A percentile compares a stretch with the other conserved stretches of the same genome.
These are phyloP conservation scores for Verasper variegatus DNA, from an alignment of 2,113 vertebrate species.

Conservation along the genomic window DNA sequence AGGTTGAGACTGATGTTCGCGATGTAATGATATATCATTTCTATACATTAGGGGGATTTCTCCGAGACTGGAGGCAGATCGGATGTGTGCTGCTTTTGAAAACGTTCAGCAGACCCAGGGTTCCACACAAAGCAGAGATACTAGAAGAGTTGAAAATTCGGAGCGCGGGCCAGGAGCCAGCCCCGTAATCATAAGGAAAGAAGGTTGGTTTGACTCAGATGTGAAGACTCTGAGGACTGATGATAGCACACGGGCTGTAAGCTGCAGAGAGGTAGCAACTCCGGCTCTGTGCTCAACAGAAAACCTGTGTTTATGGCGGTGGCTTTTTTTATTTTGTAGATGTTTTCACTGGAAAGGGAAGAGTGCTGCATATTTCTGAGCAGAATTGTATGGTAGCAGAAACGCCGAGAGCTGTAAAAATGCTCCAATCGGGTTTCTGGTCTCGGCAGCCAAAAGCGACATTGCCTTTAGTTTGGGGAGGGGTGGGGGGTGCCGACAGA, in stretches of 20 bases:
- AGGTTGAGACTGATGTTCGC: slow-evolving; percentile 38
- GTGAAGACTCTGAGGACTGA: slow-evolving; percentile 16
- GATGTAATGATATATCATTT: slow-evolving; percentile 50
- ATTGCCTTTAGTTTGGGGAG: neutral
- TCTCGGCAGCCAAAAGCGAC: slow-evolving; percentile 5
- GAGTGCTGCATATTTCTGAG: slow-evolving; percentile 15
- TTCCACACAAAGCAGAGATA: neutral
- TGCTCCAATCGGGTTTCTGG: slow-evolving; percentile 14
- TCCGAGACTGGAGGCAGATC: slow-evolving; percentile 32
- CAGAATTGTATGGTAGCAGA: slow-evolving; percentile 10
- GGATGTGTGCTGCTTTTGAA: slow-evolving; percentile 49
- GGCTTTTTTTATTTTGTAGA: slow-evolving; percentile 14
- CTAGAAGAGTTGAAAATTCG: slow-evolving; percentile 16
- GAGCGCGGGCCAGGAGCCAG: slow-evolving; percentile 13
- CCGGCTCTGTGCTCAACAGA: neutral
- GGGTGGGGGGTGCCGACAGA: neutral
- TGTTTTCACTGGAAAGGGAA: slow-evolving; percentile 40
- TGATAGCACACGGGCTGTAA: slow-evolving; percentile 31
- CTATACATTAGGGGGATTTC: slow-evolving; percentile 61
- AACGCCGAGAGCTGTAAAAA: neutral
- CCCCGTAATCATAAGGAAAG: slow-evolving; percentile 54
- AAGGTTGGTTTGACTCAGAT: slow-evolving; percentile 46
- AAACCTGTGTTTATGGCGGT: slow-evolving; percentile 34
- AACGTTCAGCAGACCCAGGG: slow-evolving; percentile 10
- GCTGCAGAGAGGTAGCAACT: slow-evolving; percentile 30